These are phyloP conservation scores for Mixornis gularis DNA, from an alignment of 2,113 vertebrate genomes.

Conservation along the genomic window DNA sequence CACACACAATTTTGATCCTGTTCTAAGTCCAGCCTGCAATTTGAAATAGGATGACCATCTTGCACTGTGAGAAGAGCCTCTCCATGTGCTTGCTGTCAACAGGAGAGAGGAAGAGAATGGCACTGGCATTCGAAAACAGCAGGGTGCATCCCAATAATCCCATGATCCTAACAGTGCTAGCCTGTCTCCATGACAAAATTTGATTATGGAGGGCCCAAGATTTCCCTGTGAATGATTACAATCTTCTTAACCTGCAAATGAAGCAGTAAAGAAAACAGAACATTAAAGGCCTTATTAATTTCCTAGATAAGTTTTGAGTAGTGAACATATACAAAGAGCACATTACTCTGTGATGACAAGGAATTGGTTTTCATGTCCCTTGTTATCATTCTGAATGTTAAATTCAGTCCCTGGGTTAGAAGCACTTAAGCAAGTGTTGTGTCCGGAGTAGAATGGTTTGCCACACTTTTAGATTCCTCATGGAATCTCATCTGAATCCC, in stretches of 20 bases:
- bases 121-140: neutral
- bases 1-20: neutral
- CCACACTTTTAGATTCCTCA: neutral
- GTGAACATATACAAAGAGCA: neutral
- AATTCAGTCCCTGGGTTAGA: neutral
- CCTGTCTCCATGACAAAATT: neutral
- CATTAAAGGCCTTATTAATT: neutral
- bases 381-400: neutral
- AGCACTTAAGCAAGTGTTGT: neutral
- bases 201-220: neutral
- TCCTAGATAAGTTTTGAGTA: neutral
- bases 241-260: neutral
- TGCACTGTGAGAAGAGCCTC: neutral
- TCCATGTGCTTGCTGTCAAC: neutral
- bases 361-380: neutral
- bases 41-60: neutral
- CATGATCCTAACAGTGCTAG: neutral
- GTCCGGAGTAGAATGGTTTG: neutral
- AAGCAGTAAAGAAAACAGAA: neutral
- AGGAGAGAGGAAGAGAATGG: neutral
- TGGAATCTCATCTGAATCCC: neutral
- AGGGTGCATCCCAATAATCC: neutral
- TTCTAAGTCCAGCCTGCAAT: neutral
- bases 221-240: neutral
- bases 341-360: accelerated